A percentile compares a stretch with the other conserved stretches of the same genome.
These are phyloP conservation scores for Phalacrocorax brasilianus DNA, from an alignment of 2,113 vertebrate genomes.

Conservation along the genomic window DNA sequence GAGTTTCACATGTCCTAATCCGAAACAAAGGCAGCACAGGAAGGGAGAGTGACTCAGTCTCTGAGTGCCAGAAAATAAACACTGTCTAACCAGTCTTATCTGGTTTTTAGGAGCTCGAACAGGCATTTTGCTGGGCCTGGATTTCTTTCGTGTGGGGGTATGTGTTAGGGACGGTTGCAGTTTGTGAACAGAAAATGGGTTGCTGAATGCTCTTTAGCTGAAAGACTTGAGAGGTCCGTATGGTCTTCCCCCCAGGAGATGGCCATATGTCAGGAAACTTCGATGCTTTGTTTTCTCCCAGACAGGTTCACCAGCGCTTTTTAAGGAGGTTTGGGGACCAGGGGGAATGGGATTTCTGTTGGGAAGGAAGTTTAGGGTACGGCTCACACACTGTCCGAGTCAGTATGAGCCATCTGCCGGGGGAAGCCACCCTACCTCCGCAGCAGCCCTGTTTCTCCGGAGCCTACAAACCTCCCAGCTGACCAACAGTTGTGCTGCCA, in stretches of 20 bases:
- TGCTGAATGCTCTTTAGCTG: not conserved
- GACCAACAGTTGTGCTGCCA: not conserved
- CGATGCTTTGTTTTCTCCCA: not conserved
- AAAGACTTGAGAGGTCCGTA: not conserved
- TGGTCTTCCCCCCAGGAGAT: not conserved
- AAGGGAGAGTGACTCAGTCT: constrained; percentile 49
- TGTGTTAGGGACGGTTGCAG: not conserved
- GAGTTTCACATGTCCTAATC: constrained; percentile 18
- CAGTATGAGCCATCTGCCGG: not conserved
- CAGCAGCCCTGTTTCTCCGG: not conserved
- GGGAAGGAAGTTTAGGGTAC: not conserved
- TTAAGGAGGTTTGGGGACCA: not conserved
- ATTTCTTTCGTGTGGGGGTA: not conserved
- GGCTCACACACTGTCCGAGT: too few species aligned
- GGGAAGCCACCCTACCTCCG: not conserved
- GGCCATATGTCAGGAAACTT: rapidly evolving
- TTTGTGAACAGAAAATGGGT: not conserved
- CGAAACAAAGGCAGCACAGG: constrained; percentile 51
- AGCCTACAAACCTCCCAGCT: not conserved
- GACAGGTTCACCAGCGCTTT: not conserved
- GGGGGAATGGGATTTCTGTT: not conserved
- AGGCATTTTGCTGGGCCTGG: not conserved
- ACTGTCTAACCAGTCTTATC: constrained; percentile 31
- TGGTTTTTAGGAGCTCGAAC: not conserved
- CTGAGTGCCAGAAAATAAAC: constrained; percentile 19